Evolutionary conservation across 2,888 invertebrate genomes (phyloP).

Genomic region (Pyrocoelia pectoralis): DNA sequence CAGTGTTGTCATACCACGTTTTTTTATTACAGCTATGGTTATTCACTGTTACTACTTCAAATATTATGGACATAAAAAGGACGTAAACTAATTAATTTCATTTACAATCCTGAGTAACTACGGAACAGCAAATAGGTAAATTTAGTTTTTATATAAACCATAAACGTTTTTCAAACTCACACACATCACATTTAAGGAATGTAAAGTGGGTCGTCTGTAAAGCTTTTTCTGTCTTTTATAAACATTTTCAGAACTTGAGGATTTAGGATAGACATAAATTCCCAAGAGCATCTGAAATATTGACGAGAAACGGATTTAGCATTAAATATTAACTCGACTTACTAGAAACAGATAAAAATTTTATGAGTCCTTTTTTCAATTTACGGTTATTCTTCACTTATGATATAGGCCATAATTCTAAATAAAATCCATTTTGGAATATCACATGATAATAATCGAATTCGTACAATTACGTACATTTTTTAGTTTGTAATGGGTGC

Average conservation of each 20-base stretch:
- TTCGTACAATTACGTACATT: too few relatives aligned
- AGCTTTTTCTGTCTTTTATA: conserved; percentile 12
- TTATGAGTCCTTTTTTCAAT: conserved; percentile 4
- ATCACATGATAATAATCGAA: too few relatives aligned
- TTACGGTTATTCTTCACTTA: conserved; percentile 1
- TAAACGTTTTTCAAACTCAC: not conserved
- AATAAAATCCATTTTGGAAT: not conserved
- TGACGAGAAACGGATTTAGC: conserved; percentile 11
- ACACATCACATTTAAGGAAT: not conserved
- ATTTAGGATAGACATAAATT: conserved; percentile 13
- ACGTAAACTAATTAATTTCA: too few relatives aligned
- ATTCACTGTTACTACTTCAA: too few relatives aligned
- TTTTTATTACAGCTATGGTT: too few relatives aligned
- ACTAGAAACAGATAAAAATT: conserved; percentile 12
- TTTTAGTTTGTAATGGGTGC: too few relatives aligned
- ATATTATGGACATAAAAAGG: too few relatives aligned
- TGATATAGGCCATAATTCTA: not conserved
- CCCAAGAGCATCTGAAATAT: conserved; percentile 8
- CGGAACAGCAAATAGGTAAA: not conserved
- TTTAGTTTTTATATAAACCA: not conserved
- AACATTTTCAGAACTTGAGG: conserved; percentile 13
- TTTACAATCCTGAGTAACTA: not conserved
- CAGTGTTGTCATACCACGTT: too few relatives aligned
- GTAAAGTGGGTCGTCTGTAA: conserved; percentile 2
- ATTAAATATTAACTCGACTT: conserved; percentile 12